Percentiles rank a stretch among this genome's conserved stretches.
Evolutionary conservation across 2,797 vertebrate species (phyloP).

Genomic region (Saxicola maurus): DNA sequence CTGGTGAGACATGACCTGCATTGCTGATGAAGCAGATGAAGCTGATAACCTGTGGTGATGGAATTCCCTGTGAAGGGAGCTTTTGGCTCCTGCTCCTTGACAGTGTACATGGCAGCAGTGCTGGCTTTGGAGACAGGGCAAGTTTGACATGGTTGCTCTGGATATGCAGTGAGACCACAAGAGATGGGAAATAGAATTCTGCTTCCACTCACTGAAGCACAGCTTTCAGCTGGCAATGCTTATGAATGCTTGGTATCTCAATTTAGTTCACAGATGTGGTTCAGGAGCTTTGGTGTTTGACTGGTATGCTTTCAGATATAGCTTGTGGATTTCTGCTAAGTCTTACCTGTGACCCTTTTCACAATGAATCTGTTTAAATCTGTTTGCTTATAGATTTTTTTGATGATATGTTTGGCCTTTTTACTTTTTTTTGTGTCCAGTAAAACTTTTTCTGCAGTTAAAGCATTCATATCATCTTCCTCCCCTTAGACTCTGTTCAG

Average conservation of each 20-base stretch:
- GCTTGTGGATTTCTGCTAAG: not conserved
- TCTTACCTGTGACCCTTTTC: not conserved
- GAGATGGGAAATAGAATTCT: not conserved
- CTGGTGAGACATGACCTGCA: not conserved
- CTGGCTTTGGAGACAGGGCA: not conserved
- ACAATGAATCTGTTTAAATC: not conserved
- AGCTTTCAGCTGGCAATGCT: not conserved
- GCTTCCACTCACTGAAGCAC: not conserved
- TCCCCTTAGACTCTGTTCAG: not conserved
- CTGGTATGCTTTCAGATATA: not conserved
- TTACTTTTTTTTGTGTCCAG: not conserved
- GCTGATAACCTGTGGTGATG: not conserved
- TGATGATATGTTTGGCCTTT: accelerated
- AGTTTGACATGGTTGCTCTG: accelerated
- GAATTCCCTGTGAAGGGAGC: not conserved
- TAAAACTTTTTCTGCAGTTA: not conserved
- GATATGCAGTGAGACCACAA: accelerated
- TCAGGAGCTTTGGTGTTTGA: not conserved
- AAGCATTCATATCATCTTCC: not conserved
- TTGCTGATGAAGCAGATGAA: not conserved
- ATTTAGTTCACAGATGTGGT: not conserved
- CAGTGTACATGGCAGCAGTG: accelerated
- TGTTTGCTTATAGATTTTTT: not conserved
- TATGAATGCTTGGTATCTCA: not conserved
- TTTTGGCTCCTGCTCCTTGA: not conserved